Conservation (phyloP, 2,888 invertebrate species). For the Rhagium mordax region DNA sequence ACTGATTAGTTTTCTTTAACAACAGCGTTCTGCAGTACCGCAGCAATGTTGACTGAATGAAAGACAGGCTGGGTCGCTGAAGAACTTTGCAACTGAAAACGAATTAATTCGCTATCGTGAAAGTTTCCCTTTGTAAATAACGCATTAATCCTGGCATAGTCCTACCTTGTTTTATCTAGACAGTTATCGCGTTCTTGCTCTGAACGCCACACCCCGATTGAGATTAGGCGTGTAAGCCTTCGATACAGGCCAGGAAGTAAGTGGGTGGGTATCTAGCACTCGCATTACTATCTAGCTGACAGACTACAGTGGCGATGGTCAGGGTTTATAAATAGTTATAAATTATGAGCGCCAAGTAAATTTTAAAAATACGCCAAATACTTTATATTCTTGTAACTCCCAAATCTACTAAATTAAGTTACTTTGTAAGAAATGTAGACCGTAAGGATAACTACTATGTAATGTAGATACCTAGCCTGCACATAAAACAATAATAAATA, state of each 20-base stretch:
- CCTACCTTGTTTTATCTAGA: conserved; percentile 62
- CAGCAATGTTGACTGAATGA: conserved; percentile 51
- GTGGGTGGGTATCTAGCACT: too few relatives aligned
- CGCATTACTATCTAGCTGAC: too few relatives aligned
- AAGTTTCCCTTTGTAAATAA: conserved; percentile 63
- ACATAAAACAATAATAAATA: too few relatives aligned
- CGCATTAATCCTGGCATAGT: conserved; percentile 61
- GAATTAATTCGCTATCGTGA: conserved; percentile 61
- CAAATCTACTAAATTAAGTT: too few relatives aligned
- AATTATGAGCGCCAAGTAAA: too few relatives aligned
- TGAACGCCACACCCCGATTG: conserved; percentile 37
- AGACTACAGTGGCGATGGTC: too few relatives aligned
- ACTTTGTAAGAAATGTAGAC: too few relatives aligned
- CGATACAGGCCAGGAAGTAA: conserved; percentile 32
- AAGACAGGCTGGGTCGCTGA: conserved; percentile 46
- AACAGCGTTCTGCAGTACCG: conserved; percentile 40
- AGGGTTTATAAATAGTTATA: too few relatives aligned
- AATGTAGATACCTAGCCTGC: too few relatives aligned
- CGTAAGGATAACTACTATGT: too few relatives aligned
- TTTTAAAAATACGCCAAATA: too few relatives aligned
- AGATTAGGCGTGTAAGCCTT: conserved; percentile 26
- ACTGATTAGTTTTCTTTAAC: conserved; percentile 54
- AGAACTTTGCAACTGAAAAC: conserved; percentile 54
- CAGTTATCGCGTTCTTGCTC: conserved; percentile 56
- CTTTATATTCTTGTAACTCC: too few relatives aligned